phyloP scores from a whole-genome alignment of 2,888 invertebrate genomes.

The Drosophila mayaguana region DNA sequence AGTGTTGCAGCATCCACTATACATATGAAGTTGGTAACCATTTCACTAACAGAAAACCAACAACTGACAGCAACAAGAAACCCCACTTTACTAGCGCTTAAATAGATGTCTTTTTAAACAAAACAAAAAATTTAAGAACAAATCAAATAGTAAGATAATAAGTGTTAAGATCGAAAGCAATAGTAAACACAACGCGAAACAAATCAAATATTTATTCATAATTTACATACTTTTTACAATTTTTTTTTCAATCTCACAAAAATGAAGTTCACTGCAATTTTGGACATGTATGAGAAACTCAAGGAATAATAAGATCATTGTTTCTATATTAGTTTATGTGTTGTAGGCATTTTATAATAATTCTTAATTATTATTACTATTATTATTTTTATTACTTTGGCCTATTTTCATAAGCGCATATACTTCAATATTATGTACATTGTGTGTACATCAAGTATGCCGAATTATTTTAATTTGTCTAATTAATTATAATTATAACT shows the following conservation, averaged over 20 bases:
- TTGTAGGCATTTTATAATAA: conserved; percentile 45
- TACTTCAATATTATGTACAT: conserved; percentile 13
- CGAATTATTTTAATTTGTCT: conserved; percentile 33
- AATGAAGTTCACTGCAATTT: conserved; percentile 31
- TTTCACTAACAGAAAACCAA: conserved; percentile 44
- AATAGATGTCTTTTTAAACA: conserved; percentile 71
- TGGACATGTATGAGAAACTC: conserved; percentile 49
- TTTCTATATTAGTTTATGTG: conserved; percentile 47
- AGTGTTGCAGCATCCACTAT: conserved; percentile 64
- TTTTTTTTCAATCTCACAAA: conserved; percentile 68
- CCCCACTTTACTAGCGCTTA: conserved; percentile 77
- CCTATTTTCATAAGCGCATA: conserved; percentile 20
- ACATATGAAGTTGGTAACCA: conserved; percentile 57
- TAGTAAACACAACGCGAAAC: conserved; percentile 61
- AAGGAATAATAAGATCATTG: conserved; percentile 43
- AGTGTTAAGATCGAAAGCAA: conserved; percentile 74
- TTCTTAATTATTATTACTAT: conserved; percentile 17
- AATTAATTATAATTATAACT: conserved; percentile 30
- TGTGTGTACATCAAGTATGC: conserved; percentile 31
- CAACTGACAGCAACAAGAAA: conserved; percentile 47
- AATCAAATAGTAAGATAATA: conserved; percentile 75
- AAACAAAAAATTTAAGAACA: conserved; percentile 44
- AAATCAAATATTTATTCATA: conserved; percentile 76
- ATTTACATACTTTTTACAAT: conserved; percentile 64
- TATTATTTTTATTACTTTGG: conserved; percentile 35